Evolutionary conservation across 2,797 vertebrate species (phyloP).

Genomic region (Mormyrus hasselquistii): DNA sequence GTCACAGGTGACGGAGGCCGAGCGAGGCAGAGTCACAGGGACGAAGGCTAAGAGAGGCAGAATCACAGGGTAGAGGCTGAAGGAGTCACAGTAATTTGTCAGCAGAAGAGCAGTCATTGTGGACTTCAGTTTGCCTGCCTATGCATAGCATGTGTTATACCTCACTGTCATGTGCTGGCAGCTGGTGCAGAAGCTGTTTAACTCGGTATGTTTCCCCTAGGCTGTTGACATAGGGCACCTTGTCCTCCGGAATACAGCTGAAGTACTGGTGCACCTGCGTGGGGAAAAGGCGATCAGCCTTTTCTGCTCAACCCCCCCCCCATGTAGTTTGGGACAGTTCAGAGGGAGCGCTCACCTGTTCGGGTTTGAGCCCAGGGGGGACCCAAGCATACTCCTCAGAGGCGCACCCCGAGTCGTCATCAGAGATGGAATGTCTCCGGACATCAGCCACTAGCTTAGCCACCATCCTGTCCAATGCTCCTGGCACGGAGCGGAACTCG

Average conservation of each 20-base stretch:
- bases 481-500: constrained; percentile 65
- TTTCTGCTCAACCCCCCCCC: not conserved
- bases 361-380: constrained; percentile 80
- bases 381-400: constrained; percentile 89
- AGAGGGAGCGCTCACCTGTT: constrained; percentile 68
- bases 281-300: not conserved
- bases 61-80: not conserved
- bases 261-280: constrained; percentile 95
- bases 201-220: constrained; percentile 87
- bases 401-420: constrained; percentile 83
- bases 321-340: not conserved
- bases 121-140: not conserved
- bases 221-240: constrained; percentile 94
- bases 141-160: constrained; percentile 53
- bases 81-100: not conserved
- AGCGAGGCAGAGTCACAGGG: not conserved
- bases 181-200: constrained; percentile 93
- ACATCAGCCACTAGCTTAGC: constrained; percentile 80
- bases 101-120: not conserved
- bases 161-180: constrained; percentile 96
- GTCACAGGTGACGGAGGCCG: not conserved
- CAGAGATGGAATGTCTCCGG: constrained; percentile 79
- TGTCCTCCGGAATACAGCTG: constrained; percentile 93
- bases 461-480: constrained; percentile 83
- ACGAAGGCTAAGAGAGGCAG: not conserved